phyloP scores from a whole-genome alignment of 2,888 invertebrate species.

The Latrodectus hesperus region DNA sequence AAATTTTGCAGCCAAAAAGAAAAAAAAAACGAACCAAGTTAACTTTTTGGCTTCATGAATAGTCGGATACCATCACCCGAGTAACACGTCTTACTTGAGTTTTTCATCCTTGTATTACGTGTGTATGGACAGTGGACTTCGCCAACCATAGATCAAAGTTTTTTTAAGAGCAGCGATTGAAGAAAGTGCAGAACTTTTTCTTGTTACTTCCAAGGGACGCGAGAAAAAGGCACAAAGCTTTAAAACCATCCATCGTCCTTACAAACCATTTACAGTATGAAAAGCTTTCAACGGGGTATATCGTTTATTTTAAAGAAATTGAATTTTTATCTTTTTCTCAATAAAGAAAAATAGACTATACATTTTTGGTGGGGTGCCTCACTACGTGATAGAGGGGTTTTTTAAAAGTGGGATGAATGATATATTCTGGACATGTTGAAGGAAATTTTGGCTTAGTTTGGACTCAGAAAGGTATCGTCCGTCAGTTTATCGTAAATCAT shows the following conservation, averaged over 20 bases:
- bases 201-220: slow-evolving; percentile 5
- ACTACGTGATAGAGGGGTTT: slow-evolving; percentile 39
- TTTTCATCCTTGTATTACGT: slow-evolving; percentile 49
- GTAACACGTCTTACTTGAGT: slow-evolving; percentile 41
- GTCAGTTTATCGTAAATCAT: too few relatives aligned
- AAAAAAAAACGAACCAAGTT: too few relatives aligned
- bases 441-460: too few relatives aligned
- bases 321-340: slow-evolving; percentile 66
- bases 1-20: too few relatives aligned
- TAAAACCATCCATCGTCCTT: slow-evolving; percentile 51
- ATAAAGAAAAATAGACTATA: slow-evolving; percentile 49
- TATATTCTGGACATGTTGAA: neutral
- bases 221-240: slow-evolving; percentile 37
- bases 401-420: neutral
- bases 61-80: neutral
- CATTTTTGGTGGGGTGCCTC: slow-evolving; percentile 34
- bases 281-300: slow-evolving; percentile 40
- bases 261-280: slow-evolving; percentile 66
- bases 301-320: slow-evolving; percentile 69
- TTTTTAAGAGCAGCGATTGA: slow-evolving; percentile 35
- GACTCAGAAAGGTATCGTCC: too few relatives aligned
- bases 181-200: slow-evolving; percentile 9
- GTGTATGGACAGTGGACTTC: slow-evolving; percentile 50
- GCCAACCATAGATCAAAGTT: slow-evolving; percentile 50
- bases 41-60: neutral